A percentile compares a stretch with the other conserved stretches of the same genome.
These are phyloP conservation scores for Ophioderma brevispina DNA, from an alignment of 35 echinoderm and acorn worm genomes.

Conservation along the genomic window DNA sequence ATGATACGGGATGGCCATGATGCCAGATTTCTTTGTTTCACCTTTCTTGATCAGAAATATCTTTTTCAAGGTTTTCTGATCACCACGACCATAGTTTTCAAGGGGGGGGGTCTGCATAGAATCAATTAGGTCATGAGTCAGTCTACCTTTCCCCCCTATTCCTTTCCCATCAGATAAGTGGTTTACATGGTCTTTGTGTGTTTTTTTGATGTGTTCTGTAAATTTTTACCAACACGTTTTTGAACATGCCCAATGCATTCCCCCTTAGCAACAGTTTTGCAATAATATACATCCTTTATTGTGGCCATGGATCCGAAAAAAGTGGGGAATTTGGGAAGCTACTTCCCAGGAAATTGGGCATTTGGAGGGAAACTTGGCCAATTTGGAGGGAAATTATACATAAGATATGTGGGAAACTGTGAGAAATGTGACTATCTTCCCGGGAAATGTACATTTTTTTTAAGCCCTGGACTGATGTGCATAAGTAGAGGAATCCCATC, in stretches of 20 bases:
- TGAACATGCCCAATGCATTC: neutral
- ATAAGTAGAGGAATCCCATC: neutral
- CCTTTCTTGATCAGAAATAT: neutral
- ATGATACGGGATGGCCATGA: neutral
- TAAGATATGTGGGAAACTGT: no score
- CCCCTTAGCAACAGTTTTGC: neutral
- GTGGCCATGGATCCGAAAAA: no score
- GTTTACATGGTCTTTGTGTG: neutral
- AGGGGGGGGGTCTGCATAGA: neutral
- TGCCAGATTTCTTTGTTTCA: neutral
- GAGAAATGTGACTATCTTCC: no score
- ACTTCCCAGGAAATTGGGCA: no score
- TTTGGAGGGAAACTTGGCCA: no score
- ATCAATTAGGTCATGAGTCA: neutral
- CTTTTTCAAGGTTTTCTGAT: neutral
- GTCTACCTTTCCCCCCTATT: neutral
- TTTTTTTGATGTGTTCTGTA: no score
- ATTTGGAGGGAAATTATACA: no score
- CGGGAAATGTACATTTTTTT: no score
- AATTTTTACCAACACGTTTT: neutral
- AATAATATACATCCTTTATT: neutral
- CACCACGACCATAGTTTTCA: neutral
- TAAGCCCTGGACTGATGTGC: no score
- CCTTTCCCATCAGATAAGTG: neutral
- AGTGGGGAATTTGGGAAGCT: no score